Evolutionary conservation across 1,140 invertebrate genomes (phyloP), one percentile per base, ranked within the genome.

Genomic region (Diploscapter pachys): DNA sequence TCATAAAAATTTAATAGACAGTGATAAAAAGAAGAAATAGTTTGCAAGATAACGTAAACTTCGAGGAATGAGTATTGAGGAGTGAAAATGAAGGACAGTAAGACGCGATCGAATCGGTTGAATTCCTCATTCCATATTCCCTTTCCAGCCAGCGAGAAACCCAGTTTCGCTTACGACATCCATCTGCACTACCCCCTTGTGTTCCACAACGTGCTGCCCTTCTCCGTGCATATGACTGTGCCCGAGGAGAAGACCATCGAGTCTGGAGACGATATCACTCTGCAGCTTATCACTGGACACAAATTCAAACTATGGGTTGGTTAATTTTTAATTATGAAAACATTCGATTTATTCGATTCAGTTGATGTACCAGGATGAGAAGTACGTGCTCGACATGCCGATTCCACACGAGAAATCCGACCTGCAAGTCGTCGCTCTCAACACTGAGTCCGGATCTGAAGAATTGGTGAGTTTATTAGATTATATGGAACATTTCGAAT

Each of bases 201-300:
- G 79, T 87, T 98, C n/a, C 92, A 93, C 80, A 99, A 98, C 86
- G 91, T 92, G 72, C 87, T 99, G 76, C 95, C 95, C 0, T 89
- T 94, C 56, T 87, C 91, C 52, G 90, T 98, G 9, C 87, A 90
- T 2, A 90, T 92, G 53, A 90, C 90, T 6, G 31, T 31, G 31
- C 31, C 31, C 1, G 31, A 31, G 31, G 31, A 31, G 31, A 31
- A 31, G 9, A 87, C 90, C 2, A 90, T 92, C 53, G 90, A 90
- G 6, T 80, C 80, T 11, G 83, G 83, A 67, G 80, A 85, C 9
- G 72, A 67, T 4, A 62, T 77, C 31, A 64, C 71, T 8, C 59
- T 85, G 8, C 85, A 85, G 65, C 49, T 83, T 48, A 76, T 83
- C 53, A 64, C 76, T 70, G 81, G 79, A 57, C 63, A 77, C 6